Percentiles rank a stretch among this genome's conserved stretches.
Evolutionary conservation across 2,888 invertebrate genomes (phyloP).

Genomic region (Andrena bicolor): DNA sequence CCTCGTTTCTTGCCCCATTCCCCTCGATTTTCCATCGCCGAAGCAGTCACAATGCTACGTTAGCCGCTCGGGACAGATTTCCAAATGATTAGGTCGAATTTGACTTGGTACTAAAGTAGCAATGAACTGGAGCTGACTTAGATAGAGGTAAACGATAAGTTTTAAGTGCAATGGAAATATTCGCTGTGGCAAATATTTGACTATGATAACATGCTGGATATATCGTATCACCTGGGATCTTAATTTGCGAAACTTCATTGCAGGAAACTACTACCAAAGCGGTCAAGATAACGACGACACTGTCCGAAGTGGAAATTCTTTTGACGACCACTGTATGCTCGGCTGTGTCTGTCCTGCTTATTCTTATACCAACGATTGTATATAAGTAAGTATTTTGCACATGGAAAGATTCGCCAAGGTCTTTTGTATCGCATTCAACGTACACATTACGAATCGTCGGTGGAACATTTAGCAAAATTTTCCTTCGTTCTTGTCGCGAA

Average conservation of each 20-base stretch:
- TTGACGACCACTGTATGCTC: background rate
- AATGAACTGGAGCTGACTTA: too few species aligned
- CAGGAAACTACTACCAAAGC: background rate
- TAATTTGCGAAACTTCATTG: background rate
- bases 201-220: too few species aligned
- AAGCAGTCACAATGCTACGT: background rate
- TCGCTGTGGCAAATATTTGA: too few species aligned
- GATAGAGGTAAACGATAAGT: too few species aligned
- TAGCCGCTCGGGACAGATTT: too few species aligned
- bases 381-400: constrained; percentile 68
- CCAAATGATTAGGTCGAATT: too few species aligned
- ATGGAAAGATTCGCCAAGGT: background rate
- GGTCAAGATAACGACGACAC: background rate
- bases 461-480: too few species aligned
- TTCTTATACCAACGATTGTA: constrained; percentile 64
- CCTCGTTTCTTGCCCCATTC: background rate
- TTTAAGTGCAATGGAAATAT: too few species aligned
- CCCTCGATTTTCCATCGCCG: background rate
- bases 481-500: too few species aligned
- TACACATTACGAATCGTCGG: too few species aligned
- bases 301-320: constrained; percentile 23
- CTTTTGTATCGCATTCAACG: background rate
- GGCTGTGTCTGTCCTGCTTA: constrained; percentile 43
- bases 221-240: background rate
- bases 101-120: too few species aligned